A percentile compares a stretch with the other conserved stretches of the same genome.
phyloP scores from a whole-genome alignment of 2,888 invertebrate species.

The Epinotia ramella region DNA sequence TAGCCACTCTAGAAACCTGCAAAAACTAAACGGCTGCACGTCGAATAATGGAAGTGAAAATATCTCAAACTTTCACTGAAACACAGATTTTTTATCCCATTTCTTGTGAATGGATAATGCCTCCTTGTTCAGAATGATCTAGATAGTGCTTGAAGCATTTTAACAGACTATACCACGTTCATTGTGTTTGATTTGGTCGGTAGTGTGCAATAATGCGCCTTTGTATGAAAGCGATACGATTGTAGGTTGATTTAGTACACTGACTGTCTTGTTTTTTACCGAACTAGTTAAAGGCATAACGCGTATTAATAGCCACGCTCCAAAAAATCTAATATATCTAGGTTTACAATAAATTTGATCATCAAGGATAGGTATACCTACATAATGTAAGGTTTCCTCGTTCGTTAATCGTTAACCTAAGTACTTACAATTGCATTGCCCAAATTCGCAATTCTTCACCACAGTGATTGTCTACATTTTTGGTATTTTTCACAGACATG shows the following conservation, averaged over 20 bases:
- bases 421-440: no score
- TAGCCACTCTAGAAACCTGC: constrained; percentile 32
- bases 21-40: constrained; percentile 26
- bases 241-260: constrained; percentile 13
- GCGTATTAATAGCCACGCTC: constrained; percentile 10
- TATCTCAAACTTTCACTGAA: constrained; percentile 43
- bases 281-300: not conserved
- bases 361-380: no score
- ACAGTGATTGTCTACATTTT: no score
- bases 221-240: constrained; percentile 23
- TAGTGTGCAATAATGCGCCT: constrained; percentile 28
- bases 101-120: constrained; percentile 39
- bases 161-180: constrained; percentile 30
- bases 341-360: not conserved
- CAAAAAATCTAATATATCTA: not conserved
- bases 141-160: constrained; percentile 29
- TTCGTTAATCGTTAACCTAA: no score
- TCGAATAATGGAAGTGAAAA: constrained; percentile 34
- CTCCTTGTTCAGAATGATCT: constrained; percentile 43
- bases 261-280: constrained; percentile 6
- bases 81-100: constrained; percentile 27
- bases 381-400: no score
- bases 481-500: no score
- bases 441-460: no score
- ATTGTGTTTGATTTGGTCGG: constrained; percentile 35